These are phyloP conservation scores for Drosophila tanythrix DNA, from an alignment of 2,888 invertebrate genomes.

Conservation along the genomic window DNA sequence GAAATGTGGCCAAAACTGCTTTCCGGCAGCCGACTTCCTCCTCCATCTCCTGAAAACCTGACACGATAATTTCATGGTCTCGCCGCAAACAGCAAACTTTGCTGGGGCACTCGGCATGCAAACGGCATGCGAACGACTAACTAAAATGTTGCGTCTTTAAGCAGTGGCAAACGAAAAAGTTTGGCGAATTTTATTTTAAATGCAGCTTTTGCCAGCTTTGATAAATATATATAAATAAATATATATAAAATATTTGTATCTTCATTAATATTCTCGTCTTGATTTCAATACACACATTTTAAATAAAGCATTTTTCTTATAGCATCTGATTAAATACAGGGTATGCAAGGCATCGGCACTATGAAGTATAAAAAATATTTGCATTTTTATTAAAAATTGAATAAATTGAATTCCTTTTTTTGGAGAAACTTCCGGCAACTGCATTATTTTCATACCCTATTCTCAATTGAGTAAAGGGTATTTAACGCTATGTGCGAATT, in stretches of 20 bases:
- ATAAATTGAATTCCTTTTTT: conserved; percentile 55
- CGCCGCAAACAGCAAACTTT: conserved; percentile 50
- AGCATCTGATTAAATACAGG: conserved; percentile 2
- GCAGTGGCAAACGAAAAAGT: conserved; percentile 31
- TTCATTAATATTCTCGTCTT: not conserved
- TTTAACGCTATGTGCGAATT: not conserved
- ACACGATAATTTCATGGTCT: conserved; percentile 45
- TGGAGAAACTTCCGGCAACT: conserved; percentile 33
- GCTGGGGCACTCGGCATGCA: conserved; percentile 31
- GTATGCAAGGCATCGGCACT: conserved; percentile 23
- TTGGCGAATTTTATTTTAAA: conserved; percentile 18
- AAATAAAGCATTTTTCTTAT: not conserved
- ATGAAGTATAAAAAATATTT: conserved; percentile 54
- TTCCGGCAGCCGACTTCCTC: conserved; percentile 50
- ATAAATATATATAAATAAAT: not conserved
- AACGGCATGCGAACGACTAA: conserved; percentile 38
- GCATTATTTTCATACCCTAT: conserved; percentile 41
- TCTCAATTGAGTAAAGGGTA: not conserved
- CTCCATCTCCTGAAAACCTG: conserved; percentile 5
- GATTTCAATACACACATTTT: not conserved
- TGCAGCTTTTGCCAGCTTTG: not conserved
- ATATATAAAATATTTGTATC: not conserved
- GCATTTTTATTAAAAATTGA: conserved; percentile 76
- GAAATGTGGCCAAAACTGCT: conserved; percentile 76
- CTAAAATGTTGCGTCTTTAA: conserved; percentile 63